Conservation (phyloP, 64 coral and sea anemone species). For the Porites australiensis region DNA sequence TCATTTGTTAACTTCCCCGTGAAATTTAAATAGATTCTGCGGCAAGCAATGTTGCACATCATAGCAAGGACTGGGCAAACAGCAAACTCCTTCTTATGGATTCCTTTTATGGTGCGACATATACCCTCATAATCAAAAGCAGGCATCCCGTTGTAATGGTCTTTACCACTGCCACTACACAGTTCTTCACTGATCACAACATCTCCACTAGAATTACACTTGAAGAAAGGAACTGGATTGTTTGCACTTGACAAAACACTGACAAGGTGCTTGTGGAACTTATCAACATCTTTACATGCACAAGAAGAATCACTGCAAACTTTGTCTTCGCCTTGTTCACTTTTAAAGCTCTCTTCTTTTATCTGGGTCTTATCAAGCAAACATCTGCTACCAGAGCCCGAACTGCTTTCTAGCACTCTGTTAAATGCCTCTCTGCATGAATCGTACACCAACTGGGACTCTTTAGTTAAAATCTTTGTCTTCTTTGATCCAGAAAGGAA, state of each 20-base stretch:
- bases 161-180: slow-evolving; percentile 19
- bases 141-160: background rate
- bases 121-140: slow-evolving; percentile 49
- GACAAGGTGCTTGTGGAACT: slow-evolving; percentile 28
- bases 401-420: background rate
- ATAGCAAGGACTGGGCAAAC: slow-evolving; percentile 1
- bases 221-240: slow-evolving; percentile 45
- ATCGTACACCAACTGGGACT: background rate
- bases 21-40: slow-evolving; percentile 20
- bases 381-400: background rate
- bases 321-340: background rate
- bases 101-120: background rate
- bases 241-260: slow-evolving; percentile 20
- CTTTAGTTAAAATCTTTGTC: slow-evolving; percentile 28
- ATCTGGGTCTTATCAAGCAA: too few species aligned
- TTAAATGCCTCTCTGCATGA: slow-evolving; percentile 20
- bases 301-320: background rate
- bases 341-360: background rate
- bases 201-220: slow-evolving; percentile 29
- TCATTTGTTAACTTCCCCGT: slow-evolving; percentile 9
- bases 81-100: slow-evolving; percentile 25
- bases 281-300: slow-evolving; percentile 42
- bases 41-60: slow-evolving; percentile 46
- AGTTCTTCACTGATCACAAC: slow-evolving; percentile 50
- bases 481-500: slow-evolving; percentile 9